Base-by-base conservation (phyloP, 2,797 vertebrate species). In the Menidia menidia region DNA sequence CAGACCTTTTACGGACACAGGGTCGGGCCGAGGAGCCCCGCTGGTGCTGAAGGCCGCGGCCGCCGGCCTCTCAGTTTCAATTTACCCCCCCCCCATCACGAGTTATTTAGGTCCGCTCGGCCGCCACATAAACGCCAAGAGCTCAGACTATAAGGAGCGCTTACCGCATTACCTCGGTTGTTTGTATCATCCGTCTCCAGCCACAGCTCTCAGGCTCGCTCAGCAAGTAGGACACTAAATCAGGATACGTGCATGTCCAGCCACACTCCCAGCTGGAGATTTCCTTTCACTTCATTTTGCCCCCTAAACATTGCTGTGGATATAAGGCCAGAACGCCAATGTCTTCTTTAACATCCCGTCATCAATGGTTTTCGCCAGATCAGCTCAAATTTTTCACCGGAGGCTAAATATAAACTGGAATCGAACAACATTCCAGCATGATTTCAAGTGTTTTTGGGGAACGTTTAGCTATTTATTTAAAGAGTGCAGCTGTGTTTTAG, bases 1-100 rank as follows among this genome's bases (percentile, higher is more conserved):
- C 77, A 53, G 73, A 86, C 89, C 82, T 60, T 87, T 87, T 78
- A 87, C 83, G 91, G 91, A 92, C 84, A 92, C 91, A 91, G 91
- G 92, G 88, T 93, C 71, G 73, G 88, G 90, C 84, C 61, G 1
- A 0, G 6, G 76, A 73, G 88, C 84, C 89, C 80, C 33, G 78
- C 86, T 88, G 90, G 83, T 82, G 87, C 87, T 86, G 86, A 77
- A 81, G 75, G 87, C 87, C 10, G 60, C 48, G 25, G 11, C 69
- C 0, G 50, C 55, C 77, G 19, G 86, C 80, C 58, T 82, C 79
- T 85, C 87, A 60, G 80, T 79, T 31, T 78, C 79, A 77, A 86
- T 75, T 43, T 82, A 89, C 87, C 82, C 77, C 74, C 74, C 25
- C 25, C 25, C 88, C 82, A 81, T 82, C 78, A 74, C 74, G 78